Evolutionary conservation across 2,888 invertebrate genomes (phyloP), one percentile per base, ranked within the genome.

Genomic region (Mycalesis mineus): DNA sequence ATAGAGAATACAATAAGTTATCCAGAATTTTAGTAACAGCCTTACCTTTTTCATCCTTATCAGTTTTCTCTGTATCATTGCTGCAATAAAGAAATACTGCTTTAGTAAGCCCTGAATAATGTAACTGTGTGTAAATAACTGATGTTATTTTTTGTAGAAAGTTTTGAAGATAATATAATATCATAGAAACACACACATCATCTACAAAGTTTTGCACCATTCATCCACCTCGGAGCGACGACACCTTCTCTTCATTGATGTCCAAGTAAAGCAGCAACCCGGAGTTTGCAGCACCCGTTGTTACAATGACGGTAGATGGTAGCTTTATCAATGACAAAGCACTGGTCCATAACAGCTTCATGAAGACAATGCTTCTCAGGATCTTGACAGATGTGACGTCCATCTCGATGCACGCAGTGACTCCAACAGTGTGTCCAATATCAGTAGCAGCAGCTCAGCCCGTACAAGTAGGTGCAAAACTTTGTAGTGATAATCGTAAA

Each of bases 171-270:
- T 36, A n/a, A 17, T 40, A 28, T 13, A 14, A 28, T 41, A 41
- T n/a, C 8, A 22, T 33, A 14, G 15, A 8, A 36, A 55, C 53
- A 63, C 65, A 68, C 66, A 65, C 66, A 68, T 82, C 82, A 74
- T 69, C 89, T 89, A 90, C 90, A 90, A 90, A 90, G 90, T 89
- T 90, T 90, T 90, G 90, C 90, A 90, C 90, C 88, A 75, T 69
- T 74, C 75, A 72, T 82, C 77, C 80, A 75, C 68, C 61, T n/a
- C 42, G 36, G 36, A 28, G 7, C 9, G 9, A 42, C 28, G 33
- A 5, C 31, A 22, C 17, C 33, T 13, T 36, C 17, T 42, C 52
- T 52, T 52, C 52, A 13, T 7, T 33, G 52, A 33, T 33, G 42
- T 51, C 50, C 50, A 15, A 40, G 50, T 29, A 28, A 8, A 29